Percentiles rank a stretch among this genome's conserved stretches.
Evolutionary conservation across 64 coral and sea anemone genomes (phyloP).

Genomic region (Montipora capricornis): DNA sequence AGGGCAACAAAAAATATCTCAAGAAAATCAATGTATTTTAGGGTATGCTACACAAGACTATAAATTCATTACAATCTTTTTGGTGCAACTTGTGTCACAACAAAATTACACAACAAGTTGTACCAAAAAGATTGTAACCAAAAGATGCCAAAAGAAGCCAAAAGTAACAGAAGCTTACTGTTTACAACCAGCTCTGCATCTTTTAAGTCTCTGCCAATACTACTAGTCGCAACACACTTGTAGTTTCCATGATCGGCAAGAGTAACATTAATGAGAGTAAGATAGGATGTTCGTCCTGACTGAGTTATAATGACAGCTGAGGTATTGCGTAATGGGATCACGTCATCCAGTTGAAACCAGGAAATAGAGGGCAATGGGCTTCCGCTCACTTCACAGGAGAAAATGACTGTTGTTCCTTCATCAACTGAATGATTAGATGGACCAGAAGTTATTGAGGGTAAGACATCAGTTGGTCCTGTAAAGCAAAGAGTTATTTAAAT

Average conservation of each 20-base stretch:
- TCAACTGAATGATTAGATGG: constrained; percentile 48
- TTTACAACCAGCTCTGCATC: constrained; percentile 33
- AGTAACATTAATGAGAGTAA: constrained; percentile 11
- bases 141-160: too few species aligned
- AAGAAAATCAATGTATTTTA: too few species aligned
- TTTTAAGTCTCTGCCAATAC: constrained; percentile 44
- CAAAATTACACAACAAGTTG: too few species aligned
- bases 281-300: neutral
- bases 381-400: constrained; percentile 53
- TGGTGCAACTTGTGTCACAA: too few species aligned
- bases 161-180: constrained; percentile 34
- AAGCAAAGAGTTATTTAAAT: neutral
- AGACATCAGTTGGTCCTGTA: constrained; percentile 44
- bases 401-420: constrained; percentile 8
- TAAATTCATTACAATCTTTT: too few species aligned
- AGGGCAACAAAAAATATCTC: too few species aligned
- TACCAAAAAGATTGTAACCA: too few species aligned
- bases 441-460: constrained; percentile 19
- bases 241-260: constrained; percentile 23
- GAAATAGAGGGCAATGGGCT: constrained; percentile 38
- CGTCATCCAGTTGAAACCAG: constrained; percentile 43
- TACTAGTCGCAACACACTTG: constrained; percentile 45
- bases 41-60: too few species aligned
- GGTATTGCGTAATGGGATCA: constrained; percentile 12
- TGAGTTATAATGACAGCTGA: constrained; percentile 18